Evolutionary conservation across 2,113 vertebrate genomes (phyloP), one percentile per base, ranked within the genome.

Genomic region (Sorex araneus): DNA sequence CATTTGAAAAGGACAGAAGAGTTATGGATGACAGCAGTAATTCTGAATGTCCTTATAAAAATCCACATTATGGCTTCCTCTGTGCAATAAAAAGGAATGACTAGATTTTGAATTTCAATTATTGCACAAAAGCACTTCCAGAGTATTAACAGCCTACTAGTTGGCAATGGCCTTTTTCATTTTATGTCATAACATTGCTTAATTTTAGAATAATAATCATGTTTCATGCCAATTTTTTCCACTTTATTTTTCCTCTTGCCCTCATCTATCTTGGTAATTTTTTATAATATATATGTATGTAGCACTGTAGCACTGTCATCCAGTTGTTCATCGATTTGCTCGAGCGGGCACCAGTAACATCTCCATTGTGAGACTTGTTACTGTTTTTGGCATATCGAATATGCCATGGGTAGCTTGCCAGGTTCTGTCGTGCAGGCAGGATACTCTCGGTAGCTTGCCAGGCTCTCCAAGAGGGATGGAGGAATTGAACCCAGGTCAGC

Each of bases 1-100:
- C 69, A 93, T 86, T 87, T 94, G 80, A 74, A 95, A 91, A 93
- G 71, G 40, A 67, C 73, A 73, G 23, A 91, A 88, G 73, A 85
- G 7, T 64, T 93, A 77, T 36, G 27, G 28, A 32, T 96, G 93
- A 87, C 23, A 84, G 60, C 50, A 87, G 19, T 89, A 71, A 91
- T 18, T 95, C 36, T 71, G 54, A 64, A 54, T 81, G 45, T 50
- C 45, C 81, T 69, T 94, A 79, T 94, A 84, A 95, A 94, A 95
- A 87, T 64, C 73, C 63, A 47, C 64, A 40, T 94, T 91, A 89
- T 43, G 70, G 30, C 40, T 77, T 76, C 45, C 43, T 84, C n/a
- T 73, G 18, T 3, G 32, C 81, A 84, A 57, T 87, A 94, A 95
- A 94, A 80, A 67, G 6, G 40, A 95, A 89, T 87, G 80, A 64